phyloP scores from a whole-genome alignment of 1,140 invertebrate genomes.

The Drosophila trapezifrons region DNA sequence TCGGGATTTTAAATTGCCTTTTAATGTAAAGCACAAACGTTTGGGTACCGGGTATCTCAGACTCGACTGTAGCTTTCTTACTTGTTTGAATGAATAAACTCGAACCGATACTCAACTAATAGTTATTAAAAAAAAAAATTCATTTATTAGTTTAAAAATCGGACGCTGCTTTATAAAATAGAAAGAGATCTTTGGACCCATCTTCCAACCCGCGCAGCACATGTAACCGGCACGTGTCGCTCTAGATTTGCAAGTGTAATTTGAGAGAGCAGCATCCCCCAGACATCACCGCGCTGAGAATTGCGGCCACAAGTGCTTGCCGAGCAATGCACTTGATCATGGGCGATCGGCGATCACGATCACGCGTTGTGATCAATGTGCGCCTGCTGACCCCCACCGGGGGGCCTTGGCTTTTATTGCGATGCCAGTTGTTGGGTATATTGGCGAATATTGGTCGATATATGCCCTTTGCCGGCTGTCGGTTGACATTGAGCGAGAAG shows the following conservation, averaged over 20 bases:
- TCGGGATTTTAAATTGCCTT: too few relatives aligned
- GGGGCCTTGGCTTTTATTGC: conserved; percentile 11
- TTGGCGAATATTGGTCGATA: conserved; percentile 8
- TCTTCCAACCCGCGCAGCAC: not conserved
- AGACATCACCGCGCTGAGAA: not conserved
- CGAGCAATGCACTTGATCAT: conserved; percentile 17
- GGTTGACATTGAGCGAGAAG: not conserved
- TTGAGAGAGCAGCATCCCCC: not conserved
- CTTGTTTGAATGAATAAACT: too few relatives aligned
- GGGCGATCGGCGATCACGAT: conserved; percentile 10
- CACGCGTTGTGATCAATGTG: conserved; percentile 16
- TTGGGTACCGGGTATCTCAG: too few relatives aligned
- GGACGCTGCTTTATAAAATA: too few relatives aligned
- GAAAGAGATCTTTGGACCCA: conserved; percentile 6
- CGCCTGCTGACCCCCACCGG: not conserved
- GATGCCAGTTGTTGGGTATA: not conserved
- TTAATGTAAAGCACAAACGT: too few relatives aligned
- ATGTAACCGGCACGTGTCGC: conserved; percentile 3
- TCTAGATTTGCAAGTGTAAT: conserved; percentile 19
- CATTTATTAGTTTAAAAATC: too few relatives aligned
- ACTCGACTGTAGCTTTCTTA: too few relatives aligned
- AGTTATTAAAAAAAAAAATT: too few relatives aligned
- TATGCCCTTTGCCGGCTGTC: conserved; percentile 1
- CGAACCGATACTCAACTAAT: too few relatives aligned
- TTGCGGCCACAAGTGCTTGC: not conserved